Base-by-base conservation (phyloP, 1,140 invertebrate species). In the Zaprionus ornatus region DNA sequence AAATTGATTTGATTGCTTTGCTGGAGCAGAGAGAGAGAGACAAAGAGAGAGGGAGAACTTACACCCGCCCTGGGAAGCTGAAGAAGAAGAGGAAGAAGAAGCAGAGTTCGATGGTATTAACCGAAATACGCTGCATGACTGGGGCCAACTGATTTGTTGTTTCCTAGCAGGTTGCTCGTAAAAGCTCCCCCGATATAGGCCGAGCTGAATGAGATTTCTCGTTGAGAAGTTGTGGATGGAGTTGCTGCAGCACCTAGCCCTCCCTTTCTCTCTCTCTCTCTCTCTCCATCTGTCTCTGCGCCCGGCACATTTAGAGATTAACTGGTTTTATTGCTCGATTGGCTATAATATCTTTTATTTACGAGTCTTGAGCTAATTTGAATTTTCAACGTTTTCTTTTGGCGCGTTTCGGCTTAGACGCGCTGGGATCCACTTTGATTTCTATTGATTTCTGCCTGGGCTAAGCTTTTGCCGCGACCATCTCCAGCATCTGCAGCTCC, bases 281-380 rank as follows among this genome's bases (percentile, higher is more conserved):
- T 13, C 19, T 12, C 10, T 13, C 45, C 5, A 19, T 50, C 10
- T 23, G 1, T 21, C 19, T 4, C 45, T 50, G 40, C 12, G 62
- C 82, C 65, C 75, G 81, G 72, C 79, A 77, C 86, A 90, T 90
- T 90, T 90, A 82, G 78, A 91, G 90, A 91, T 91, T 91, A 91
- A 90, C 85, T 87, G 82, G 90, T 91, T 91, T 91, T 90, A 90
- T 84, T 91, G 74, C 84, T 77, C 84, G 90, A 82, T 91, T 90
- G 90, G 80, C 86, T 77, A 91, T 86, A 91, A 91, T 91, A 91
- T 87, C 85, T 84, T 90, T 90, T 91, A 91, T 91, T 91, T 91
- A 91, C 86, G 90, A 91, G 79, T 84, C 74, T 81, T 77, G 74
- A 77, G 80, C 90, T 91, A 90, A 91, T 91, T 91, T 91, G 83